Evolutionary conservation across 2,797 vertebrate species (phyloP).

Genomic region (Monodelphis domestica): DNA sequence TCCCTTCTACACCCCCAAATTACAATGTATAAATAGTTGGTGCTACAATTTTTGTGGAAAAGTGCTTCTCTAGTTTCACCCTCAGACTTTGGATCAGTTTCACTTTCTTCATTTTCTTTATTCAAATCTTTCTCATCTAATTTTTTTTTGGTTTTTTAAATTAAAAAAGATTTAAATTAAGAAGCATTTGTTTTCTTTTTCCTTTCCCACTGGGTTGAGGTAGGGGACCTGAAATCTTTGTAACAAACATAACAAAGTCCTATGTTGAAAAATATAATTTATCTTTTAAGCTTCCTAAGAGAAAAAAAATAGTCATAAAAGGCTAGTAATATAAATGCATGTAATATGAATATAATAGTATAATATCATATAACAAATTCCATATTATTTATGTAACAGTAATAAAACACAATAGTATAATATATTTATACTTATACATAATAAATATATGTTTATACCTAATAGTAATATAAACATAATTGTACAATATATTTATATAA

Average conservation of each 20-base stretch:
- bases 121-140: conserved; percentile 34
- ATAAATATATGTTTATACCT: no score
- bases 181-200: neutral
- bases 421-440: no score
- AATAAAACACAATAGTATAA: no score
- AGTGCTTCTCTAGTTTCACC: no score
- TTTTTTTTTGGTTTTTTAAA: neutral
- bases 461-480: no score
- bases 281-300: neutral
- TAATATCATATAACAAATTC: no score
- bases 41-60: neutral
- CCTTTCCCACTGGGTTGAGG: neutral
- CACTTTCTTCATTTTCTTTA: conserved; percentile 56
- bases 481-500: no score
- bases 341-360: no score
- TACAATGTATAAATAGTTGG: neutral
- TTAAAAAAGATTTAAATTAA: neutral
- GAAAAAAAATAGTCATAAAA: neutral
- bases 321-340: no score
- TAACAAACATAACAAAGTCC: neutral
- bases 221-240: neutral
- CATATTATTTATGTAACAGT: no score
- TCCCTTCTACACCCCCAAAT: neutral
- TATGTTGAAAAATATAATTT: neutral
- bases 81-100: conserved; percentile 5